These are phyloP conservation scores for Coregonus ussuriensis DNA, from an alignment of 2,797 vertebrate genomes.

Conservation along the genomic window DNA sequence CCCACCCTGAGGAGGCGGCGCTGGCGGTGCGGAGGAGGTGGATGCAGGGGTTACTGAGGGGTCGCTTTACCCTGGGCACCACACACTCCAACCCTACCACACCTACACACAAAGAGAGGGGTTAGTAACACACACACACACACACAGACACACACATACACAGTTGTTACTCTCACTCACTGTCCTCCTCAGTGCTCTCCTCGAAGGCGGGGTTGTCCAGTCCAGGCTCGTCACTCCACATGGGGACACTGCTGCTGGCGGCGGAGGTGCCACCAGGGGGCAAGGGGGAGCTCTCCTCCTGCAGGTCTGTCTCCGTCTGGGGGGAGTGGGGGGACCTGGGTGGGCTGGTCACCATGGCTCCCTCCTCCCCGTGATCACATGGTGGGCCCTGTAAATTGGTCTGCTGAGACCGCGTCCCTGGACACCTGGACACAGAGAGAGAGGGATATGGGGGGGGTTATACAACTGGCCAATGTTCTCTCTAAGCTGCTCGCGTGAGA, in stretches of 20 bases:
- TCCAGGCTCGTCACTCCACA: slow-evolving; percentile 85
- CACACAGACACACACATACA: neutral
- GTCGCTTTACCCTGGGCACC: slow-evolving; percentile 66
- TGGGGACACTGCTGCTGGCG: slow-evolving; percentile 51
- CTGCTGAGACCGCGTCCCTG: slow-evolving; percentile 87
- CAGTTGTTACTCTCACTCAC: slow-evolving; percentile 73
- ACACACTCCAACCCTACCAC: slow-evolving; percentile 69
- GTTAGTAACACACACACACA: neutral
- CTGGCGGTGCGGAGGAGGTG: slow-evolving; percentile 69
- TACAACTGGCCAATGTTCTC: too few relatives aligned
- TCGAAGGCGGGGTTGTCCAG: slow-evolving; percentile 95
- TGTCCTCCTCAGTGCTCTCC: slow-evolving; percentile 86
- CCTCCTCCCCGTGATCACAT: slow-evolving; percentile 78
- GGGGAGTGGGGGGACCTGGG: slow-evolving; percentile 76
- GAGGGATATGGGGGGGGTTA: too few relatives aligned
- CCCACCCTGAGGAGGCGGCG: slow-evolving; percentile 75
- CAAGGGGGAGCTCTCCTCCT: slow-evolving; percentile 75
- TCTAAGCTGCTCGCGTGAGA: too few relatives aligned
- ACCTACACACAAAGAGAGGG: slow-evolving; percentile 52
- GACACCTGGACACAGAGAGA: slow-evolving; percentile 81
- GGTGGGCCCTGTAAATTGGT: slow-evolving; percentile 79
- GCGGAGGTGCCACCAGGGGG: slow-evolving; percentile 54
- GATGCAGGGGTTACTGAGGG: slow-evolving; percentile 76
- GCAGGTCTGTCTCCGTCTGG: slow-evolving; percentile 80
- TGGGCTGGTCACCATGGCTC: slow-evolving; percentile 70